These are phyloP conservation scores for Promerops cafer DNA, from an alignment of 2,113 vertebrate genomes.

Conservation along the genomic window DNA sequence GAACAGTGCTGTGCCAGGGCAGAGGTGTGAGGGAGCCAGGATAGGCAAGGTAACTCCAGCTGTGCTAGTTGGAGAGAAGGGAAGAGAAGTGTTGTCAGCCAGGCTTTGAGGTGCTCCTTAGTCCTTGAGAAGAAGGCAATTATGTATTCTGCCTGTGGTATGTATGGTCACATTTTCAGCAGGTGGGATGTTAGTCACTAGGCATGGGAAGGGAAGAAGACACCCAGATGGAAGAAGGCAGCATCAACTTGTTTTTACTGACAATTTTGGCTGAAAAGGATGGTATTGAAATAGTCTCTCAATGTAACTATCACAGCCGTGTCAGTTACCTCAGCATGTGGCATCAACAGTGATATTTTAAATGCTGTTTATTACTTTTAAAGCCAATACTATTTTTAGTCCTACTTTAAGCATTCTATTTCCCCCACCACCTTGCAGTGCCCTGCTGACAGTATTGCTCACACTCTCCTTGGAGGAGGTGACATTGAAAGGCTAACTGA, in stretches of 20 bases:
- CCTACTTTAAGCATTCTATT: background rate
- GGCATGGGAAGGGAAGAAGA: background rate
- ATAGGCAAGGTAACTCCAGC: background rate
- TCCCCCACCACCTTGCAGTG: rapidly evolving
- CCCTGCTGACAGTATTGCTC: background rate
- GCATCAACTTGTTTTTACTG: background rate
- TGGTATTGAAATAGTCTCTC: background rate
- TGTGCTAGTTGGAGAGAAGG: background rate
- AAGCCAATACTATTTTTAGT: background rate
- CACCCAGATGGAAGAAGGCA: background rate
- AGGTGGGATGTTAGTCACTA: background rate
- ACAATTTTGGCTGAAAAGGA: background rate
- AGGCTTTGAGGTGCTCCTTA: background rate
- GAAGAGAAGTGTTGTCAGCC: background rate
- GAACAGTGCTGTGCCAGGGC: background rate
- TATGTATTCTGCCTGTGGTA: rapidly evolving
- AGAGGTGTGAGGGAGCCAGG: background rate
- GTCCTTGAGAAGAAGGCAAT: background rate
- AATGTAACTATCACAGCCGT: rapidly evolving
- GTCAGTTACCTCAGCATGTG: background rate
- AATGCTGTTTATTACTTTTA: background rate
- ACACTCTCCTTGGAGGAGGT: background rate
- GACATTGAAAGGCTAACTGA: background rate
- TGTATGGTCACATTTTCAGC: background rate
- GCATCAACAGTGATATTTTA: background rate